phyloP scores from a whole-genome alignment of 2,888 invertebrate genomes.

The Neocrepidodera transversa region DNA sequence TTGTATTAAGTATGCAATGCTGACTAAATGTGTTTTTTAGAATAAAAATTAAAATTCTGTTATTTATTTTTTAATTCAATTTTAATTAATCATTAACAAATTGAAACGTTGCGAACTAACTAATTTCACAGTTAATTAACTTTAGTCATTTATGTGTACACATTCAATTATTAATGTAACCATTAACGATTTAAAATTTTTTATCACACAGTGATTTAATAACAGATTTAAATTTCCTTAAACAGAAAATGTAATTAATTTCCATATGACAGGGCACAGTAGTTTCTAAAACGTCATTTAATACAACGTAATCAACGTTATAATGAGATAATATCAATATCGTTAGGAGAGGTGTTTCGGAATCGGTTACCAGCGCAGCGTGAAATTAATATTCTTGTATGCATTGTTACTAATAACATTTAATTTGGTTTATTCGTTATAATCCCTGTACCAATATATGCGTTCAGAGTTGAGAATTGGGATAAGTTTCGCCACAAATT shows the following conservation, averaged over 20 bases:
- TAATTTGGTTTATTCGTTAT: not conserved
- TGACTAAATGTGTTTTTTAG: too few relatives aligned
- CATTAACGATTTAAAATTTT: too few relatives aligned
- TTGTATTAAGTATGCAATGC: too few relatives aligned
- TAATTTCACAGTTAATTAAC: too few relatives aligned
- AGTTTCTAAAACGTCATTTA: constrained; percentile 4
- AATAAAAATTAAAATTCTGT: too few relatives aligned
- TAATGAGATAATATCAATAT: constrained; percentile 10
- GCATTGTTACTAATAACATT: constrained; percentile 13
- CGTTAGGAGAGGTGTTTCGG: constrained; percentile 1
- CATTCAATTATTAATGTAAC: too few relatives aligned
- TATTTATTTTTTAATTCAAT: too few relatives aligned
- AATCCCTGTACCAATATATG: constrained; percentile 6
- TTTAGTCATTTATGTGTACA: too few relatives aligned
- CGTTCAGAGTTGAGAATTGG: constrained; percentile 11
- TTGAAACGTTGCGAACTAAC: too few relatives aligned
- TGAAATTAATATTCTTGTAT: constrained; percentile 16
- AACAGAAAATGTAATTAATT: constrained; percentile 1
- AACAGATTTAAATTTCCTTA: constrained; percentile 1
- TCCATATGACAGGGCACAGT: not conserved
- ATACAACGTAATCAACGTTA: constrained; percentile 5
- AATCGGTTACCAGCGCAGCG: not conserved
- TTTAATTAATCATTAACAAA: too few relatives aligned
- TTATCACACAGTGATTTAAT: too few relatives aligned
- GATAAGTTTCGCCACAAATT: not conserved